Percentiles rank a stretch among this genome's conserved stretches.
Conservation (phyloP, 2,113 vertebrate species). For the Hepsetus odoe region DNA sequence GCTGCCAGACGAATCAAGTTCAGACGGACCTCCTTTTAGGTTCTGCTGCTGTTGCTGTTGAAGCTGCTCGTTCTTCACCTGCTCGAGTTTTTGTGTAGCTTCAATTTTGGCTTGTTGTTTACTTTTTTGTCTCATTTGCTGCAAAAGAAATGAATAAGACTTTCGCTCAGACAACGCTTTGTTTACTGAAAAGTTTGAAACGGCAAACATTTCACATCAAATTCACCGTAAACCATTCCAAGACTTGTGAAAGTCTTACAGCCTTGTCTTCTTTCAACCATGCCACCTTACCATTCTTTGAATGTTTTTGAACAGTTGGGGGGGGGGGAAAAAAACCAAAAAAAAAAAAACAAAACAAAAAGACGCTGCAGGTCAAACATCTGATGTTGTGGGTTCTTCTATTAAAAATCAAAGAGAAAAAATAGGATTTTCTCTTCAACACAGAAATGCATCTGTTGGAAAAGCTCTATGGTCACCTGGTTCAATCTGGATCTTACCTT, state of each 20-base stretch:
- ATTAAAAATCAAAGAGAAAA: neutral
- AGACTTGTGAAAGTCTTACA: too few relatives aligned
- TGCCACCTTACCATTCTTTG: neutral
- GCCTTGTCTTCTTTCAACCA: neutral
- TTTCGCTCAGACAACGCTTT: slow-evolving; percentile 1
- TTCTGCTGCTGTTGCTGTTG: slow-evolving; percentile 87
- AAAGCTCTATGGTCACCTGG: neutral
- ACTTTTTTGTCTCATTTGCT: slow-evolving; percentile 99
- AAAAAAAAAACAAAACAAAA: neutral
- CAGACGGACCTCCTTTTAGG: slow-evolving; percentile 73
- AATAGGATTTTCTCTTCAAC: neutral
- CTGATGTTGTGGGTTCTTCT: too few relatives aligned
- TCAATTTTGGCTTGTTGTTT: slow-evolving; percentile 98
- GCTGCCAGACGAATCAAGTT: slow-evolving; percentile 79
- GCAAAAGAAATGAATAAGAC: slow-evolving; percentile 52
- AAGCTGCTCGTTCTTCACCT: slow-evolving; percentile 95
- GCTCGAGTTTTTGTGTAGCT: slow-evolving; percentile 95
- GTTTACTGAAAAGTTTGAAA: too few relatives aligned
- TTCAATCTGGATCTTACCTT: neutral
- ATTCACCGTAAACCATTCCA: neutral
- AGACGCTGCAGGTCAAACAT: neutral
- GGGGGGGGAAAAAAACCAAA: too few relatives aligned
- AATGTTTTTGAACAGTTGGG: neutral
- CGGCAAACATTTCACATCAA: neutral
- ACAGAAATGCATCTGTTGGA: neutral